These are phyloP conservation scores for Drosophila nikananu DNA, from an alignment of 1,140 invertebrate species.

Conservation along the genomic window DNA sequence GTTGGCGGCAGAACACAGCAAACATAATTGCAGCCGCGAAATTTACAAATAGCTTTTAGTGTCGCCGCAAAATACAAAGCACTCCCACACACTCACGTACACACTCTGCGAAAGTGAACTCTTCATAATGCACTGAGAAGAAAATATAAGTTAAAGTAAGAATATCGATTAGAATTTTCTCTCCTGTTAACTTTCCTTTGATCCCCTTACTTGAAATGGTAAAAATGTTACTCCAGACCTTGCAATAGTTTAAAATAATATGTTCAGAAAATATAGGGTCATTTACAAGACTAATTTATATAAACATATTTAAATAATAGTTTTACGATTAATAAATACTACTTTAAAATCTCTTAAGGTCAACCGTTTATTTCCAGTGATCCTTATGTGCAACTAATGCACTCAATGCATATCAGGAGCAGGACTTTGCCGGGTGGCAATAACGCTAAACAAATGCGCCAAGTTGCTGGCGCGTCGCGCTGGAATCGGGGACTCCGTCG, in stretches of 20 bases:
- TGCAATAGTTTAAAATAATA: background rate
- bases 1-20: conserved; percentile 65
- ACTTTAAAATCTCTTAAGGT: background rate
- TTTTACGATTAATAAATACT: too few species aligned
- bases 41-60: conserved; percentile 83
- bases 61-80: conserved; percentile 74
- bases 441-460: conserved; percentile 72
- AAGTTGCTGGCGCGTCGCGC: background rate
- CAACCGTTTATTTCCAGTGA: conserved; percentile 10
- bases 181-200: too few species aligned
- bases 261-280: background rate
- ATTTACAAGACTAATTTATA: background rate
- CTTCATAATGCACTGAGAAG: conserved; percentile 17
- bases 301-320: too few species aligned
- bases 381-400: conserved; percentile 58
- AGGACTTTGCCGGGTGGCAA: conserved; percentile 47
- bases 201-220: background rate
- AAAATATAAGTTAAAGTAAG: background rate
- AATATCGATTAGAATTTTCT: too few species aligned
- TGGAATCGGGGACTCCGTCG: conserved; percentile 5
- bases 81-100: conserved; percentile 16
- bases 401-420: conserved; percentile 75
- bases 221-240: background rate
- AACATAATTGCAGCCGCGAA: conserved; percentile 83
- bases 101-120: background rate